phyloP scores from a whole-genome alignment of 1,140 invertebrate genomes.

The Bactericera cockerelli region DNA sequence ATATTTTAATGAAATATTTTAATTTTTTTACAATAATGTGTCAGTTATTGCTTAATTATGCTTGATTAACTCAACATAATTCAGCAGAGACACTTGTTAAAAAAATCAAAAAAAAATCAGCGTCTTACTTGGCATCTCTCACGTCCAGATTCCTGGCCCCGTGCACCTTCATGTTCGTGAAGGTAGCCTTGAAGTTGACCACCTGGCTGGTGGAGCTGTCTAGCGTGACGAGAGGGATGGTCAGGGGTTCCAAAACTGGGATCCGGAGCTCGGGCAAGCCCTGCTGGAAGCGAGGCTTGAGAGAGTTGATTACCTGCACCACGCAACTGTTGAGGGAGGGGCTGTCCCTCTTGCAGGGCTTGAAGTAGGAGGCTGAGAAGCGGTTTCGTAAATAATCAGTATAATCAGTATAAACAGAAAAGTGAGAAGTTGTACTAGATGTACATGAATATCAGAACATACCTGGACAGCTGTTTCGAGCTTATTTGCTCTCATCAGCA shows the following conservation, averaged over 20 bases:
- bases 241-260: slow-evolving; percentile 16
- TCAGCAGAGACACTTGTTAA: too few relatives aligned
- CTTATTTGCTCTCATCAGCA: too few relatives aligned
- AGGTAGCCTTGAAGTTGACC: slow-evolving; percentile 16
- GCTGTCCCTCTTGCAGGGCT: slow-evolving; percentile 17
- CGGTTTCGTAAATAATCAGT: too few relatives aligned
- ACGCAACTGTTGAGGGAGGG: slow-evolving; percentile 15
- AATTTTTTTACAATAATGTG: too few relatives aligned
- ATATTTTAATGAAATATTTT: too few relatives aligned
- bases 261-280: slow-evolving; percentile 18
- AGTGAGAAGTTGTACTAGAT: too few relatives aligned
- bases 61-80: too few relatives aligned
- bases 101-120: too few relatives aligned
- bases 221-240: slow-evolving; percentile 13
- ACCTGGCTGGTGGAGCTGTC: slow-evolving; percentile 13
- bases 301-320: slow-evolving; percentile 6
- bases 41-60: too few relatives aligned
- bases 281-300: slow-evolving; percentile 12
- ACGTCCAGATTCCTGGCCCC: slow-evolving; percentile 14
- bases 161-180: slow-evolving; percentile 16
- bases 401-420: too few relatives aligned
- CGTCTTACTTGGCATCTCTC: slow-evolving; percentile 13
- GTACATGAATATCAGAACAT: too few relatives aligned
- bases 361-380: slow-evolving; percentile 17
- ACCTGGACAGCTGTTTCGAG: too few relatives aligned